Percentiles rank a stretch among this genome's conserved stretches.
Evolutionary conservation across 2,113 vertebrate genomes (phyloP).

Genomic region (Etia nguti): DNA sequence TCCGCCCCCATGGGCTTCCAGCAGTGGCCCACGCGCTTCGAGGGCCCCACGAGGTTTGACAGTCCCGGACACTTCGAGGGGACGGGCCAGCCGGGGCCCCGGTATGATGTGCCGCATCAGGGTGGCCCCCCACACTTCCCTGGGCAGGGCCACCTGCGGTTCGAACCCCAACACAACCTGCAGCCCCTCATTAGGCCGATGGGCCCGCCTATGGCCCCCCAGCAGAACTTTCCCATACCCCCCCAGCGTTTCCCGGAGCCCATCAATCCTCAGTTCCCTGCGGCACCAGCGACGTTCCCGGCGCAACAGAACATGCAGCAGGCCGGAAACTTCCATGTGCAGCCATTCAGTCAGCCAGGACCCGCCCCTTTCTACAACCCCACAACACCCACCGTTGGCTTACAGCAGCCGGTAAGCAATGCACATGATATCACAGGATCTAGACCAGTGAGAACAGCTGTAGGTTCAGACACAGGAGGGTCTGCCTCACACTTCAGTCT

Average conservation of each 20-base stretch:
- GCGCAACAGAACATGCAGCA: slow-evolving; percentile 59
- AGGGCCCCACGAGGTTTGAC: slow-evolving; percentile 69
- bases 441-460: background rate
- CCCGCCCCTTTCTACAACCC: slow-evolving; percentile 77
- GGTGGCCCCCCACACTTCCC: slow-evolving; percentile 69
- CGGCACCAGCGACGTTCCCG: slow-evolving; percentile 77
- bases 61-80: slow-evolving; percentile 78
- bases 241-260: slow-evolving; percentile 79
- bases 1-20: slow-evolving; percentile 47
- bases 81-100: slow-evolving; percentile 74
- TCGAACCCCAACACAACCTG: slow-evolving; percentile 55
- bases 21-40: slow-evolving; percentile 36
- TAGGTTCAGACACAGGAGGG: background rate
- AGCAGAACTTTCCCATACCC: slow-evolving; percentile 71
- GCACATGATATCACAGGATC: background rate
- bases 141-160: slow-evolving; percentile 72
- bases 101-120: slow-evolving; percentile 77
- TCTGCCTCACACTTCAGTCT: background rate
- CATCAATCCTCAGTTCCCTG: slow-evolving; percentile 74
- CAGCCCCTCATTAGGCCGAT: slow-evolving; percentile 73
- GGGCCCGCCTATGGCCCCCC: slow-evolving; percentile 69
- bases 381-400: slow-evolving; percentile 70
- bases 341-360: slow-evolving; percentile 56
- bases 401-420: slow-evolving; percentile 79
- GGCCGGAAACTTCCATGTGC: slow-evolving; percentile 80